Evolutionary conservation across 2,797 vertebrate genomes (phyloP), one percentile per base, ranked within the genome.

Genomic region (Lepilemur ruficaudatus): DNA sequence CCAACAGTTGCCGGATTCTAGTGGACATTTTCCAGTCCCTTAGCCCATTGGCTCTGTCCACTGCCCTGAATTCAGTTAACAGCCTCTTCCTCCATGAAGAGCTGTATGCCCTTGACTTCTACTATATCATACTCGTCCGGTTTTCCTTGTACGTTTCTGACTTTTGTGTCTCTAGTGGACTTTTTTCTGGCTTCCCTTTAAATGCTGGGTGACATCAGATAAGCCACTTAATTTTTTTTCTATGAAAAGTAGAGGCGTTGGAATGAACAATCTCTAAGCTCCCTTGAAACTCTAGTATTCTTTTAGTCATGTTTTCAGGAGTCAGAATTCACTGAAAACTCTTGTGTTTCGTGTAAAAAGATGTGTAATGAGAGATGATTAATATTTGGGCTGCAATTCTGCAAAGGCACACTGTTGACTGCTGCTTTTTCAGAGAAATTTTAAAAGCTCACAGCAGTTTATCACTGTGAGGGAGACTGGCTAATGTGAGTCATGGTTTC

Each of bases 361-460:
- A 89, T 69, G 59, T 65, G 46, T 78, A 91, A 82, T 55, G 65
- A 91, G 57, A 82, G 72, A 84, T 69, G 80, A 67, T 76, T 87
- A 55, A 80, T 52, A 70, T 83, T 75, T 92, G 92, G 72, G 22
- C 52, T 43, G 41, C 41, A 57, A 5, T 94, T 94, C 73, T 69
- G 43, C 38, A 82, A 86, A 73, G 43, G 65, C 61, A 32, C 63
- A 75, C 92, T 84, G 69, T 86, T 81, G 79, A 52, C 38, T 46
- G 28, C 55, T 92, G 18, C 86, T 95, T 90, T 87, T 96, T 94
- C 55, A 81, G 75, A 93, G 72, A 95, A 72, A 86, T 52, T 28
- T n/a, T 72, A 72, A 83, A 95, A 57, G 67, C 87, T 93, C 63
- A 78, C 43, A 46, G 76, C 76, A 85, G 92, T 91, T 94, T 38